A percentile compares a stretch with the other conserved stretches of the same genome.
Conservation (phyloP, 2,113 vertebrate genomes). For the Burhinus bistriatus region DNA sequence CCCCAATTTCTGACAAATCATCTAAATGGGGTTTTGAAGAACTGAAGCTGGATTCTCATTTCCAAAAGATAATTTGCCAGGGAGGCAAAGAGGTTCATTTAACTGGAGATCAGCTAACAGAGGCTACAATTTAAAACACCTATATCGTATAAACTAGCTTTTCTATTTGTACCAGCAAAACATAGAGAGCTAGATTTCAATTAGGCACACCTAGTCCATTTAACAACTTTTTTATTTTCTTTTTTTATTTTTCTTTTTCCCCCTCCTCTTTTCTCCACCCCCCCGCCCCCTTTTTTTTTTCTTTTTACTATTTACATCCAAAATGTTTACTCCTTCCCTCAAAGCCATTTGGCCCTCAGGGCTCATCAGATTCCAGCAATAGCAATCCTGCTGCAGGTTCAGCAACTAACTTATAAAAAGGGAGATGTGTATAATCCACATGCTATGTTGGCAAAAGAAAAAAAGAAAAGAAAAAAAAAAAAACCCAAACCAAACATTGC, state of each 20-base stretch:
- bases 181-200: background rate
- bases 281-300: background rate
- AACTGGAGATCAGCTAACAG: background rate
- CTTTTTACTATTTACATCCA: background rate
- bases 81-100: background rate
- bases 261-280: too few species aligned
- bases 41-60: background rate
- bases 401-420: background rate
- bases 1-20: rapidly evolving
- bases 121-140: background rate
- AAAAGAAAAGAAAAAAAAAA: too few species aligned
- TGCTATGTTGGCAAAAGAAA: rapidly evolving
- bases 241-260: background rate
- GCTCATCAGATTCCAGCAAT: background rate
- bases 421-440: background rate
- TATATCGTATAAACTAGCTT: background rate
- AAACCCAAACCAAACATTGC: background rate
- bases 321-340: background rate
- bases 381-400: background rate
- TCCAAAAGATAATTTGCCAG: background rate
- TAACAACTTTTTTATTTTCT: background rate
- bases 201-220: background rate
- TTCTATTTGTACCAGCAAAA: background rate
- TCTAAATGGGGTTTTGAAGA: background rate
- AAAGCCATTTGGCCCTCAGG: background rate